These are phyloP conservation scores for Arenaria interpres DNA, from an alignment of 2,113 vertebrate genomes.

Conservation along the genomic window DNA sequence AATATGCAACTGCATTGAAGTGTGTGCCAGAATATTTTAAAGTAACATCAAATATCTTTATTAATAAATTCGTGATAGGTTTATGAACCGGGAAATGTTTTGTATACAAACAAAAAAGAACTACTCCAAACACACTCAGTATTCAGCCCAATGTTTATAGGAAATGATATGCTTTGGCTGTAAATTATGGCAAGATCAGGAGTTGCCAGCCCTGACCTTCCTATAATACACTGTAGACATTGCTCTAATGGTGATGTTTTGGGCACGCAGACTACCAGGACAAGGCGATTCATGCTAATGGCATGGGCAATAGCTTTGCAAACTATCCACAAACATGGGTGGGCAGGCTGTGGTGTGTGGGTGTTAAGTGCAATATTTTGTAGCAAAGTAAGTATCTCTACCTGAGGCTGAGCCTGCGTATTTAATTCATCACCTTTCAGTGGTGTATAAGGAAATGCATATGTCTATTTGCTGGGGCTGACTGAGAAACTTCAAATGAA, in stretches of 20 bases:
- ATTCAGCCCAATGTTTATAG: not conserved
- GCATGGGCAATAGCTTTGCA: not conserved
- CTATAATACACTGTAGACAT: not conserved
- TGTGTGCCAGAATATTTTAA: constrained; percentile 74
- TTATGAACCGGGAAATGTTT: constrained; percentile 36
- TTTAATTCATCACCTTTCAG: constrained; percentile 32
- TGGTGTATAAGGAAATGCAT: not conserved
- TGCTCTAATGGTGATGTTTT: not conserved
- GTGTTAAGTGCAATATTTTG: not conserved
- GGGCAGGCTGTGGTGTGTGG: not conserved
- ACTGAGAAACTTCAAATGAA: not conserved
- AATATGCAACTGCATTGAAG: constrained; percentile 52
- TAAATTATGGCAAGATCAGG: not conserved
- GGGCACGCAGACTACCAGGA: not conserved
- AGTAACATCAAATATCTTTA: constrained; percentile 65
- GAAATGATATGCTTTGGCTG: not conserved
- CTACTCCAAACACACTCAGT: not conserved
- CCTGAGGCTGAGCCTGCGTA: not conserved
- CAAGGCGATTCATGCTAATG: not conserved
- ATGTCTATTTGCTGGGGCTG: not conserved
- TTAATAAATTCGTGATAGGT: constrained; percentile 59
- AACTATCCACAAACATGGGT: not conserved
- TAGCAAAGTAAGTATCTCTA: not conserved
- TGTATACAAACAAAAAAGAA: constrained; percentile 12
- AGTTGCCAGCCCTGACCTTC: constrained; percentile 45